Base-by-base conservation (phyloP, 2,888 invertebrate species). In the Rhabditoides inermis region DNA sequence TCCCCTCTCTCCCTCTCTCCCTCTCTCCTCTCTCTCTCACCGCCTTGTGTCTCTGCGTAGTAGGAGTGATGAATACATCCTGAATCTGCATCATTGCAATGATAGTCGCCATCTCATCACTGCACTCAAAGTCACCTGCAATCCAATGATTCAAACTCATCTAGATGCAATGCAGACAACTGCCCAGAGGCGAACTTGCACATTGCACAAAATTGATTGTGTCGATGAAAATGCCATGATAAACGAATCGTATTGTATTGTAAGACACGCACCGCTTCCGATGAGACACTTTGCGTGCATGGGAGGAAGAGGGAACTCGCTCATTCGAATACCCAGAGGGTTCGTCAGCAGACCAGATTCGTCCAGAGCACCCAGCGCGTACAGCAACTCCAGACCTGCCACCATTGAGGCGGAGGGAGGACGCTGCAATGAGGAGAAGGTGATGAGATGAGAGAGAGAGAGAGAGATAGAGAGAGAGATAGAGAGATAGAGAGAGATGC, bases 81-180 rank as follows among this genome's bases (percentile, higher is more conserved):
- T 94, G 90, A 2, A 95, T 88, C 82, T 98, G 95, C 32, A 94
- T 81, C 88, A 94, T 88, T 0, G 91, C 85, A 3, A 89, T 84
- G 60, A 98, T 88, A 0, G 87, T 86, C 1, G 90, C 78, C 1
- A 90, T 86, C 78, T 98, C 95, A 61, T 89, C 88, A 0, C 90
- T 86, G 75, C 95, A 98, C 0, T 86, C 88, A 80, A 86, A 87
- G 69, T 90, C 85, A 44, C 84, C 88, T 72, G 63, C 23, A 64
- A 61, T 45, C 1, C 12, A 49, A 53, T 22, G 6, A 51, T 23
- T 15, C 25, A 47, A n/a, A 37, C 6, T 32, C 26, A 27, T 35
- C 25, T 7, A 23, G 15, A 49, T 10, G 32, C 32, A 10, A 15
- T 32, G 7, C 32, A 32, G 15, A 32, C 32, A 10, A 32, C 22